Base-by-base conservation (phyloP, 2,113 vertebrate genomes). In the Sylvilagus bachmani region DNA sequence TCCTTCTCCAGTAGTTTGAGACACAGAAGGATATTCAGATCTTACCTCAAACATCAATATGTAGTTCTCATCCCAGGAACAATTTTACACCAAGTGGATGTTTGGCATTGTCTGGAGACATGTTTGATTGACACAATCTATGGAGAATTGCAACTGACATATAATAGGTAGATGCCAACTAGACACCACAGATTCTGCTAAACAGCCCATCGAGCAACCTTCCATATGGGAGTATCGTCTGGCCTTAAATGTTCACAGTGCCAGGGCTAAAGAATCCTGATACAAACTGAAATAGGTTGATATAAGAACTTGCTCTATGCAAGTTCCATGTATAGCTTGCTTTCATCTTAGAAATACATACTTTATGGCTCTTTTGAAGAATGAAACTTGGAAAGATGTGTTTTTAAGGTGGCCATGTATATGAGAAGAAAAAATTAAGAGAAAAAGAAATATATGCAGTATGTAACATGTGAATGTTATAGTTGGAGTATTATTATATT, bases 371-470 rank as follows among this genome's bases (percentile, higher is more conserved):
- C 44, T 64, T 38, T 77, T 81, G 31, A 89, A 17, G 51, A 71
- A 89, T 44, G 5, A 27, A 89, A 88, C 6, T 14, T 25, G 16
- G 6, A 49, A 90, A 89, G 14, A 3, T 22, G 14, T 70, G 27
- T 19, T 86, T 95, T 86, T 82, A 89, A 69, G 24, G 12, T 7
- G 14, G 13, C 4, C 10, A 36, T 80, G 3, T 69, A 24, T 10
- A 86, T 89, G 5, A 85, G 10, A 49, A 88, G 67, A 91, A 89
- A 81, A 70, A 9, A 58, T 21, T 74, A n/a, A 87, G 27, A 86
- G 73, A 74, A 11, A 22, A 3, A n/a, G 69, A 90, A 80, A 62
- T 89, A 24, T 16, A 75, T 10, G 7, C 7, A 81, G 55, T 78
- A 64, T 38, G n/a, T 36, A 89, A 69, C 82, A 14, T 55, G 4